A percentile compares a stretch with the other conserved stretches of the same genome.
Conservation (phyloP, 2,888 invertebrate genomes). For the Ferrisia virgata region DNA sequence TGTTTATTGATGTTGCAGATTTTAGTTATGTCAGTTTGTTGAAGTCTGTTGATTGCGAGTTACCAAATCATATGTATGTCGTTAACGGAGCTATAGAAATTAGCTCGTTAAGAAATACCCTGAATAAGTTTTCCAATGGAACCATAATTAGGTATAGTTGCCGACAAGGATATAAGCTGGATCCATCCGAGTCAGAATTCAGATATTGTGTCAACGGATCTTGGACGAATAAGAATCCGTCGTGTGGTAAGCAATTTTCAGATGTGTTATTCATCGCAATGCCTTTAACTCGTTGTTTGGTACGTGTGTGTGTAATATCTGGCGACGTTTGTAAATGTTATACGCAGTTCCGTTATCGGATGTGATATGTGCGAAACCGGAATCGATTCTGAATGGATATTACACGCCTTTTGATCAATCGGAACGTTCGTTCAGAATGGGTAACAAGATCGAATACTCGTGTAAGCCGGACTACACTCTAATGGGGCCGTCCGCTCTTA, state of each 20-base stretch:
- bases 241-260: neutral
- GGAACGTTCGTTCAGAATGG: neutral
- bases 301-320: neutral
- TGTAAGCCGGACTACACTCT: neutral
- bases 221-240: slow-evolving; percentile 14
- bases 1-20: neutral
- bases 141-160: neutral
- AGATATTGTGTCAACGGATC: neutral
- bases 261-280: neutral
- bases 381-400: neutral
- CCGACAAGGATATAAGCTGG: neutral
- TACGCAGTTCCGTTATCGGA: neutral
- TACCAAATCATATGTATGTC: neutral
- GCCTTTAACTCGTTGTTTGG: neutral
- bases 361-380: neutral
- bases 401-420: neutral
- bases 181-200: neutral
- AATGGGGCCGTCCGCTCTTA: neutral
- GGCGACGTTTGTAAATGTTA: neutral
- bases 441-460: neutral
- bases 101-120: neutral
- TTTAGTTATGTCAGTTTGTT: neutral
- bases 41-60: neutral
- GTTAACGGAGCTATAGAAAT: neutral
- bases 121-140: neutral